Conservation (phyloP, 2,888 invertebrate genomes). For the Sepiola atlantica region DNA sequence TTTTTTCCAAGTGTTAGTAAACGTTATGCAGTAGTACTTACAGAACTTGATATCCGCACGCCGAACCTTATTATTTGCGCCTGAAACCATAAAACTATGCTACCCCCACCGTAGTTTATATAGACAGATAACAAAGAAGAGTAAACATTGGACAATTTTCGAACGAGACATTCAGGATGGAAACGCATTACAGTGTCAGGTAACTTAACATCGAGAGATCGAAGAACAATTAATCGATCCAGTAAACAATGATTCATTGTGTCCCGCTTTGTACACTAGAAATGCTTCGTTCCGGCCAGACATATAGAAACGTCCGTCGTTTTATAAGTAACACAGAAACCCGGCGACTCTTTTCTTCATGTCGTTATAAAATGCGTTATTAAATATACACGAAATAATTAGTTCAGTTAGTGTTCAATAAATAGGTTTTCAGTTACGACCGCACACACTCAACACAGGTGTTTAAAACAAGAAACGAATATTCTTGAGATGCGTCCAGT, state of each 20-base stretch:
- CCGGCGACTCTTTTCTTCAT: neutral
- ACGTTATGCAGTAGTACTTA: no score
- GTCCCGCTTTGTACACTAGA: neutral
- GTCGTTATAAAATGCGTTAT: neutral
- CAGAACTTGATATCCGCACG: no score
- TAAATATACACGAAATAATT: neutral
- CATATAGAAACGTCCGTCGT: neutral
- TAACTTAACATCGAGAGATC: neutral
- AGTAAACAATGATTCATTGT: neutral
- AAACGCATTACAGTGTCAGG: neutral
- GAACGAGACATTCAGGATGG: neutral
- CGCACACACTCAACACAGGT: no score
- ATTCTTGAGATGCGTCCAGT: no score
- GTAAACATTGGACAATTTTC: neutral
- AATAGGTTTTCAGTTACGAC: no score
- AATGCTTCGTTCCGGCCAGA: neutral
- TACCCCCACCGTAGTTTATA: no score
- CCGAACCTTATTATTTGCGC: no score
- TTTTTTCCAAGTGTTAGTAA: no score
- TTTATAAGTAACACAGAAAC: neutral
- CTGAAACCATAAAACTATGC: no score
- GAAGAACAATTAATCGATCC: neutral
- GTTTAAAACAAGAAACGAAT: no score
- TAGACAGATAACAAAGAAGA: no score
- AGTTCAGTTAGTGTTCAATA: neutral